Base-by-base conservation (phyloP, 2,797 vertebrate genomes). In the Cirrhinus molitorella region DNA sequence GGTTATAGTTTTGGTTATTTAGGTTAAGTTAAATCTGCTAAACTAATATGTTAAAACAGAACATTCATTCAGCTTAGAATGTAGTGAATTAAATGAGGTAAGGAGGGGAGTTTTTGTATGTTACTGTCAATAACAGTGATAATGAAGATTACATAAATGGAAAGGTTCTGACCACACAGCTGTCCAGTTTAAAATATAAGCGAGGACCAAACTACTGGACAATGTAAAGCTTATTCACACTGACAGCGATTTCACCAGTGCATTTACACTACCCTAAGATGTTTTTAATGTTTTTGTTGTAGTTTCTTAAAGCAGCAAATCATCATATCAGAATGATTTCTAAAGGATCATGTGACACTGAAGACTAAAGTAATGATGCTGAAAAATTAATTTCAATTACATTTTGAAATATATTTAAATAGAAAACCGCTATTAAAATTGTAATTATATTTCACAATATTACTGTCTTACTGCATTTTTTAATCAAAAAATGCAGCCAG, bases 111-210 rank as follows among this genome's bases (percentile, higher is more conserved):
- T 66, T 59, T 79, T 83, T 25, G 12, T 61, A 0, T 61, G 25
- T 61, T 14, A 61, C 1, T 16, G 5, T 28, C 6, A 80, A 34
- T 70, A 10, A n/a, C 34, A 21, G 40, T 57, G 65, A 72, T 40
- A 37, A 53, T 70, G 34, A 28, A 74, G 31, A 68, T 65, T 31
- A 47, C 19, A 3, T 14, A 81, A 68, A 66, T 28, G 28, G 34
- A 57, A 79, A 84, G 34, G 7, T 65, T 77, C 45, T 70, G 43
- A 77, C 47, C 49, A 13, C 40, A 81, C 74, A 81, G 31, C 40
- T 67, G 25, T 59, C 37, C 37, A 45, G 37, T 68, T 23, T 23
- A 31, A 71, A 4, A 49, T 34, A 7, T 21, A 28, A 28, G 28
- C 3, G 23, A 43, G 66, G 6, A 45, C 66, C 66, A 12, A 21